phyloP scores from a whole-genome alignment of 2,888 invertebrate species.

The Ormyrus nitidulus region DNA sequence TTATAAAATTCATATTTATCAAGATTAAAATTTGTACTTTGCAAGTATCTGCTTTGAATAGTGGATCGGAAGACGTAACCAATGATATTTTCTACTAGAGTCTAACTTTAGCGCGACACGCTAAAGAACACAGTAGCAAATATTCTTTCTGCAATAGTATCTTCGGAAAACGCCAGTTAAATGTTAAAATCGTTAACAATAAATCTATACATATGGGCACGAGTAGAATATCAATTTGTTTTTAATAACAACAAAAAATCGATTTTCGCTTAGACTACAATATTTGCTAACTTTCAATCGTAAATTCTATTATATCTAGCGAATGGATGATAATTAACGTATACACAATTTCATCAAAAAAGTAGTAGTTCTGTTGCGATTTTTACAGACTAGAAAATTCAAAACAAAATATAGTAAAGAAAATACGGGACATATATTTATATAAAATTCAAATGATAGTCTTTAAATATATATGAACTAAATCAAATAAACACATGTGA shows the following conservation, averaged over 20 bases:
- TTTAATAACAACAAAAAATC: conserved; percentile 38
- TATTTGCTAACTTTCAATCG: conserved; percentile 20
- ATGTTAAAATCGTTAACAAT: conserved; percentile 42
- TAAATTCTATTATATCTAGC: conserved; percentile 35
- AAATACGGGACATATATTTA: conserved; percentile 35
- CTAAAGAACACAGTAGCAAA: conserved; percentile 29
- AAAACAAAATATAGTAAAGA: conserved; percentile 34
- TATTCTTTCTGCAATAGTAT: conserved; percentile 29
- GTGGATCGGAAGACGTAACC: conserved; percentile 34
- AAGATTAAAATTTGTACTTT: conserved; percentile 36
- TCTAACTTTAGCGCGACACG: conserved; percentile 31
- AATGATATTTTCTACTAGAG: conserved; percentile 23
- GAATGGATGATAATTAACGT: conserved; percentile 30
- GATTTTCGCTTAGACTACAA: conserved; percentile 22
- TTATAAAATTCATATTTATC: conserved; percentile 36
- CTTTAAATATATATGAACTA: conserved; percentile 45
- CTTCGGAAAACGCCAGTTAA: conserved; percentile 45
- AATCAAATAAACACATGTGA: conserved; percentile 41
- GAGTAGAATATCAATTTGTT: conserved; percentile 28
- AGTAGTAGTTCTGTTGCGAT: conserved; percentile 31
- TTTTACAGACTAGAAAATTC: conserved; percentile 51
- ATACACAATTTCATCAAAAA: conserved; percentile 35
- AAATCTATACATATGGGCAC: conserved; percentile 23
- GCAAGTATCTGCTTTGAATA: conserved; percentile 8
- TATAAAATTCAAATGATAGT: conserved; percentile 53